Conservation (phyloP, 1,140 invertebrate genomes). For the Monomorium pharaonis region DNA sequence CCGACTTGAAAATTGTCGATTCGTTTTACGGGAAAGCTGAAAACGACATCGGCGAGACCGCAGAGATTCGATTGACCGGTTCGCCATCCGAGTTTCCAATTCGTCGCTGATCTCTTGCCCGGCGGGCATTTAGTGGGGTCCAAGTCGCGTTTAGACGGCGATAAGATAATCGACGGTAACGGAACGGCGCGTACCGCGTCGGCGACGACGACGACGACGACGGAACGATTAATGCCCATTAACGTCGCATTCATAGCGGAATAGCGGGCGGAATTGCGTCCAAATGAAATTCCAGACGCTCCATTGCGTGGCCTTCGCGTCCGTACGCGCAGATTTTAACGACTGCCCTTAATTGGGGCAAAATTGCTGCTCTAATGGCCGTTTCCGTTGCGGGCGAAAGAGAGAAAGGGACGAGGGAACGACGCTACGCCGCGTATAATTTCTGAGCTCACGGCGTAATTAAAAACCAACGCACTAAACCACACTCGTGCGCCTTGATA, state of each 20-base stretch:
- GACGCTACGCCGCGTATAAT: background rate
- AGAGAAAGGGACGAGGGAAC: background rate
- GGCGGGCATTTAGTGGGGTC: background rate
- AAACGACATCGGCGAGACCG: conserved; percentile 22
- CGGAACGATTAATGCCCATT: conserved; percentile 41
- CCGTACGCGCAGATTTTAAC: conserved; percentile 22
- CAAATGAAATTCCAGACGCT: conserved; percentile 52
- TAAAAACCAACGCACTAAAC: conserved; percentile 51
- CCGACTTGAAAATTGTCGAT: conserved; percentile 29
- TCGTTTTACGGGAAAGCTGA: background rate
- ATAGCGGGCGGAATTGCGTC: conserved; percentile 11
- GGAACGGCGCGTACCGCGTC: background rate
- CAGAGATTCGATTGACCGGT: conserved; percentile 49
- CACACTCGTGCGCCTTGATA: conserved; percentile 14
- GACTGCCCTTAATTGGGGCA: conserved; percentile 45
- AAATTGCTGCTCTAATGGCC: background rate
- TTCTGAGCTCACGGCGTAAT: conserved; percentile 30
- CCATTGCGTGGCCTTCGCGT: background rate
- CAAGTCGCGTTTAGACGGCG: conserved; percentile 37
- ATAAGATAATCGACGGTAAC: conserved; percentile 49
- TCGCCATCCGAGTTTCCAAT: conserved; percentile 45
- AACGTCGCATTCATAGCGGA: conserved; percentile 2
- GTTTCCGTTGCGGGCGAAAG: background rate
- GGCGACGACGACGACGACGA: too few relatives aligned
- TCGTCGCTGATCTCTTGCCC: background rate